Percentiles rank a stretch among this genome's conserved stretches.
Evolutionary conservation across 2,797 vertebrate genomes (phyloP).

Genomic region (Oophaga sylvatica): DNA sequence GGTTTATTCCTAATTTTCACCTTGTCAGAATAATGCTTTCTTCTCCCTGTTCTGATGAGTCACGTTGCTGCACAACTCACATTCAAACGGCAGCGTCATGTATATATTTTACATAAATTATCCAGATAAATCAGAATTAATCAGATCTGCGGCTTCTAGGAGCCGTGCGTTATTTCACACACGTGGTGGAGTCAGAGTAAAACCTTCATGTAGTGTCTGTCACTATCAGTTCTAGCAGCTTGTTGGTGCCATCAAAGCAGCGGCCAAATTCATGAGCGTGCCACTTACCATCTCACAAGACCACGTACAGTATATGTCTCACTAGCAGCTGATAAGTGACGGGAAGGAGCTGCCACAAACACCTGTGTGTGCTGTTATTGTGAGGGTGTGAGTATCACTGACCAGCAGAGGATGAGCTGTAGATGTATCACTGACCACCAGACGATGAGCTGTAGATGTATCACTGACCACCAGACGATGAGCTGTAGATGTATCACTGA

Average conservation of each 20-base stretch:
- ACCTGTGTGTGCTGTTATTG: too few relatives aligned
- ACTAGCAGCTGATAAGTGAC: not conserved
- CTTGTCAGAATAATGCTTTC: not conserved
- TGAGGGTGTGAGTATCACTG: not conserved
- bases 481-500: not conserved
- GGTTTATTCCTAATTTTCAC: not conserved
- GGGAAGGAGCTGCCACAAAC: too few relatives aligned
- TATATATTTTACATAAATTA: slow-evolving; percentile 1
- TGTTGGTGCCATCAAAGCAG: not conserved
- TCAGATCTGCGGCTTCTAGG: not conserved
- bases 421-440: not conserved
- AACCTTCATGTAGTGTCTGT: not conserved
- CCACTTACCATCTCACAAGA: not conserved
- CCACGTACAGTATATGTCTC: not conserved
- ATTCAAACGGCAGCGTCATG: not conserved
- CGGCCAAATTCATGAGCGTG: not conserved
- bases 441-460: not conserved
- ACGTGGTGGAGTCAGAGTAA: too few relatives aligned
- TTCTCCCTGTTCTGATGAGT: not conserved
- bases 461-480: not conserved
- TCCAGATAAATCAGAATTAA: not conserved
- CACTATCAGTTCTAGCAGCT: not conserved
- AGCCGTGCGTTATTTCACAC: not conserved
- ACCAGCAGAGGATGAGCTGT: not conserved
- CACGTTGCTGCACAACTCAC: not conserved